Conservation (phyloP, 2,113 vertebrate genomes). For the Entelurus aequoreus region DNA sequence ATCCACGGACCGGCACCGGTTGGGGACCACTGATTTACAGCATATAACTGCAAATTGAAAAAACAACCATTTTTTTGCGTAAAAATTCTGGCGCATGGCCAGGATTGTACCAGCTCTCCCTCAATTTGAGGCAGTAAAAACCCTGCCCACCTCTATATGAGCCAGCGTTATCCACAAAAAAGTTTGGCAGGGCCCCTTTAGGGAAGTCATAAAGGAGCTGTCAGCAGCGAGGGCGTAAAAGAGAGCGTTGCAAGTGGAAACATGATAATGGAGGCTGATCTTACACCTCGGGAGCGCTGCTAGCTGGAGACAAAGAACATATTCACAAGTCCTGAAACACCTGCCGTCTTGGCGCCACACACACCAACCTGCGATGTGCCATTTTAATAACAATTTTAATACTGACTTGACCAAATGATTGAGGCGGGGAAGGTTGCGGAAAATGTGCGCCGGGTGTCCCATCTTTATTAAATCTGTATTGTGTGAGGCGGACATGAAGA, state of each 20-base stretch:
- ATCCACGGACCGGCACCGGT: no score
- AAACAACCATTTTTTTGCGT: no score
- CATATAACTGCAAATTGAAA: no score
- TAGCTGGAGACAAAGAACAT: conserved; percentile 43
- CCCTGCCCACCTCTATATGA: no score
- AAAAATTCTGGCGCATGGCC: no score
- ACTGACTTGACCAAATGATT: not conserved
- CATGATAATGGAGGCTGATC: conserved; percentile 31
- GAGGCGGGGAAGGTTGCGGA: conserved; percentile 22
- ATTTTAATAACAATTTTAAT: conserved; percentile 30
- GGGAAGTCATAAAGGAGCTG: conserved; percentile 10
- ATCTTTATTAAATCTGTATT: conserved; percentile 55
- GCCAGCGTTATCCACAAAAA: no score
- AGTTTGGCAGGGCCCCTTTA: not conserved
- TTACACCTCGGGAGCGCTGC: conserved; percentile 27
- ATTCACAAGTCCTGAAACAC: conserved; percentile 38
- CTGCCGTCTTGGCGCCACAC: conserved; percentile 22
- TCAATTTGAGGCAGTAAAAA: no score
- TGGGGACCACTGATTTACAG: no score
- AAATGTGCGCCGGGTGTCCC: conserved; percentile 23
- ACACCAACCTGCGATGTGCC: conserved; percentile 1
- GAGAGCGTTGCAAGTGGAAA: conserved; percentile 9
- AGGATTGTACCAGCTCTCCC: no score
- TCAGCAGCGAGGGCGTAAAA: conserved; percentile 4
- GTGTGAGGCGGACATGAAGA: conserved; percentile 11